phyloP scores from a whole-genome alignment of 2,888 invertebrate species.

The Ectemnius lituratus region DNA sequence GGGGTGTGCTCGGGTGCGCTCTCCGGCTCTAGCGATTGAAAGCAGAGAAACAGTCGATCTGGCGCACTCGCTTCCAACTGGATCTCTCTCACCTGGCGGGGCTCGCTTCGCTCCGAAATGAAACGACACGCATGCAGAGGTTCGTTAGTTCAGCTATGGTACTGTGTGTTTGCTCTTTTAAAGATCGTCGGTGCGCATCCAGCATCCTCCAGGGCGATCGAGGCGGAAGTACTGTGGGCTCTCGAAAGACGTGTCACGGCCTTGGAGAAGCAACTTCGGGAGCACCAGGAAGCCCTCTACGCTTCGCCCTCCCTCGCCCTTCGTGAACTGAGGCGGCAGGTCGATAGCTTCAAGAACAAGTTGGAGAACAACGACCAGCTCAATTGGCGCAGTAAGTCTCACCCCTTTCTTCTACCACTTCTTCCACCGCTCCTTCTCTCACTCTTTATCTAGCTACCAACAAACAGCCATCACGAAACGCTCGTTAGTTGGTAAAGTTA shows the following conservation, averaged over 20 bases:
- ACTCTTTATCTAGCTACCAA: neutral
- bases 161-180: constrained; percentile 24
- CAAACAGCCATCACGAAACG: neutral
- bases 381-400: constrained; percentile 81
- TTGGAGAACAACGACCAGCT: constrained; percentile 82
- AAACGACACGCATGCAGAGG: no score
- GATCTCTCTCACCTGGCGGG: no score
- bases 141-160: neutral
- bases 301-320: constrained; percentile 80
- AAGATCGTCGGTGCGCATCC: constrained; percentile 76
- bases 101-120: no score
- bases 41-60: no score
- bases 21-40: no score
- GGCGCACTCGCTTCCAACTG: no score
- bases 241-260: constrained; percentile 81
- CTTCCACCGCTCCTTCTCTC: neutral
- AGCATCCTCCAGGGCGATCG: constrained; percentile 75
- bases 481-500: neutral
- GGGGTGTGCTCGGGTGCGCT: no score
- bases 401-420: neutral
- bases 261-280: constrained; percentile 80
- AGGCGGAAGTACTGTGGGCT: constrained; percentile 79
- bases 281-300: constrained; percentile 76
- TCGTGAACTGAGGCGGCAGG: constrained; percentile 81
- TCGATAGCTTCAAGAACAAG: constrained; percentile 81